These are phyloP conservation scores for Drosophila asahinai DNA, from an alignment of 1,140 invertebrate species.

Conservation along the genomic window DNA sequence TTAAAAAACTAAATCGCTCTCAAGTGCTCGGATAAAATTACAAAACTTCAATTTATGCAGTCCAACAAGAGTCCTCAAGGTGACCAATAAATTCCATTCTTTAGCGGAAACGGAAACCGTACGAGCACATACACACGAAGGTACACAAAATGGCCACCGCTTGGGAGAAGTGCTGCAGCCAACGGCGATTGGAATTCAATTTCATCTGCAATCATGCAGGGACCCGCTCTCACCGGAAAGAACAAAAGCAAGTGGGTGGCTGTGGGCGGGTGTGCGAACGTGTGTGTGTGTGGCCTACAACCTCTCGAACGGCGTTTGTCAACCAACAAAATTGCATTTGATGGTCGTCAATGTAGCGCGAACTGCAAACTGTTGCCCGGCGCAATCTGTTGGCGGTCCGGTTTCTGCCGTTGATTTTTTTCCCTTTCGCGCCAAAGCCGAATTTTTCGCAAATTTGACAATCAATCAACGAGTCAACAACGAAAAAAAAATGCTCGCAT, in stretches of 20 bases:
- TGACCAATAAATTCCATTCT: slow-evolving; percentile 26
- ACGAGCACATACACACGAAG: slow-evolving; percentile 21
- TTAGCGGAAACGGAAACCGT: slow-evolving; percentile 41
- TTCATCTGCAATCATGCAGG: slow-evolving; percentile 66
- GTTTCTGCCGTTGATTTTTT: slow-evolving; percentile 31
- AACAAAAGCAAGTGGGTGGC: slow-evolving; percentile 25
- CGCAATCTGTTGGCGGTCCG: slow-evolving; percentile 1
- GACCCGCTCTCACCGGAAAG: slow-evolving; percentile 10
- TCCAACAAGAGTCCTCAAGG: background rate
- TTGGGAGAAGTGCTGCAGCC: slow-evolving; percentile 32
- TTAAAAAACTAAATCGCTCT: slow-evolving; percentile 5
- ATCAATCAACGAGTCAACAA: slow-evolving; percentile 45
- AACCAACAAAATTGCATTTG: slow-evolving; percentile 82
- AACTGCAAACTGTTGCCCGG: slow-evolving; percentile 17
- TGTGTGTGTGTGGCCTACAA: slow-evolving; percentile 31
- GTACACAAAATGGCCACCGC: slow-evolving; percentile 50
- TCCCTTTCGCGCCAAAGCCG: slow-evolving; percentile 37
- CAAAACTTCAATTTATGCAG: background rate
- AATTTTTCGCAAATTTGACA: slow-evolving; percentile 55
- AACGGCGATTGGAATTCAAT: slow-evolving; percentile 66
- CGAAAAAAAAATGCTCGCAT: background rate
- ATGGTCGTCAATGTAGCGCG: slow-evolving; percentile 1
- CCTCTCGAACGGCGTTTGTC: slow-evolving; percentile 68
- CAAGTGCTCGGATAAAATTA: background rate
- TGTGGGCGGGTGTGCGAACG: background rate